Evolutionary conservation across 2,888 invertebrate species (phyloP).

Genomic region (Ochlodes sylvanus): DNA sequence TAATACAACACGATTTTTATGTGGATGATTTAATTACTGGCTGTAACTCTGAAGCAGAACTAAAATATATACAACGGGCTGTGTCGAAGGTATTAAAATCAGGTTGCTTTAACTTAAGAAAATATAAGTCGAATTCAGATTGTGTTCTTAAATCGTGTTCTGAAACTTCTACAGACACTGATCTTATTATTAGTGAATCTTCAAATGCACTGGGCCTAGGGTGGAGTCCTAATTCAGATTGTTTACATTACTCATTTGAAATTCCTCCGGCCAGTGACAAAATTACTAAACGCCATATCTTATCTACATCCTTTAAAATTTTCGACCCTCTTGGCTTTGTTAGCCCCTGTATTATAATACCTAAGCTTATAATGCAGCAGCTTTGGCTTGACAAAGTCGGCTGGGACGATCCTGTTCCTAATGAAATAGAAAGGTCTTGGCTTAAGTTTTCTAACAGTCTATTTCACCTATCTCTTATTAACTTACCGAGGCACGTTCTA

Average conservation of each 20-base stretch:
- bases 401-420: not conserved
- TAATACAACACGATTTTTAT: constrained; percentile 47
- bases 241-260: too few relatives aligned
- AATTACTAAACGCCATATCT: not conserved
- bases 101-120: constrained; percentile 12
- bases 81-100: not conserved
- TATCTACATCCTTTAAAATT: not conserved
- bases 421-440: too few relatives aligned
- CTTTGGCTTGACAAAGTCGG: not conserved
- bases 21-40: constrained; percentile 47
- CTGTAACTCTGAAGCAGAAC: constrained; percentile 28
- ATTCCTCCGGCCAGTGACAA: not conserved
- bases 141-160: too few relatives aligned
- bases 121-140: not conserved
- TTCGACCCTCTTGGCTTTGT: not conserved
- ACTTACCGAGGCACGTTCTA: constrained; percentile 44
- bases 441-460: not conserved
- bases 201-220: too few relatives aligned
- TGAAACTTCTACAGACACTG: too few relatives aligned
- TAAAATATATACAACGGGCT: constrained; percentile 33
- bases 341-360: not conserved
- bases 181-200: too few relatives aligned
- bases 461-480: constrained; percentile 18
- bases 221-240: too few relatives aligned
- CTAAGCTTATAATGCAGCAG: not conserved